Percentiles rank a stretch among this genome's conserved stretches.
Conservation (phyloP, 1,140 invertebrate species). For the Euschistus heros region DNA sequence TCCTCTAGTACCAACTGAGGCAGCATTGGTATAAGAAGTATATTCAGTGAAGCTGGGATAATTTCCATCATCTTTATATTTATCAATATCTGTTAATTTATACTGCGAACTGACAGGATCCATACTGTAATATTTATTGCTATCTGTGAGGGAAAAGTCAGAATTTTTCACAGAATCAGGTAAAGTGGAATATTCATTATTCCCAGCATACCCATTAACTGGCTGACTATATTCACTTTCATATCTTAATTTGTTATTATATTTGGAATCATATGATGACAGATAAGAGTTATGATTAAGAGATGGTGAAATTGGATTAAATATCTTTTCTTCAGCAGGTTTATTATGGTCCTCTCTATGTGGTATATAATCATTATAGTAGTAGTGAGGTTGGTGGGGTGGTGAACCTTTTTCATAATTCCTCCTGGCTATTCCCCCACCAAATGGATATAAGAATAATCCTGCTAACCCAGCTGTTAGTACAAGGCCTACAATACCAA, state of each 20-base stretch:
- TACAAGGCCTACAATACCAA: conserved; percentile 59
- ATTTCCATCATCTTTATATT: not conserved
- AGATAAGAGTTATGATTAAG: conserved; percentile 29
- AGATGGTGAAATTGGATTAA: conserved; percentile 58
- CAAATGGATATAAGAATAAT: conserved; percentile 60
- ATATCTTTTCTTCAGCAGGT: conserved; percentile 59
- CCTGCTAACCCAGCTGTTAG: conserved; percentile 58
- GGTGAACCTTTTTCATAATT: conserved; percentile 31
- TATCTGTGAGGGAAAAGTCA: conserved; percentile 18
- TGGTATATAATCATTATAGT: conserved; percentile 29
- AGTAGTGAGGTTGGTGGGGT: conserved; percentile 26
- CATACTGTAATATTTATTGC: conserved; percentile 25
- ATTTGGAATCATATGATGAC: conserved; percentile 47
- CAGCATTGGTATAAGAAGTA: conserved; percentile 27
- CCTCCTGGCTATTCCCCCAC: conserved; percentile 44
- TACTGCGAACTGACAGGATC: conserved; percentile 23
- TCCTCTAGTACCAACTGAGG: conserved; percentile 27
- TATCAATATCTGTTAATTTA: conserved; percentile 10
- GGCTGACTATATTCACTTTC: conserved; percentile 23
- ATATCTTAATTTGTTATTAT: conserved; percentile 32
- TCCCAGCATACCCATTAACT: conserved; percentile 26
- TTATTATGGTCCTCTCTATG: conserved; percentile 26
- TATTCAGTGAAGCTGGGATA: conserved; percentile 26
- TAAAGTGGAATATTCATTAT: conserved; percentile 25
- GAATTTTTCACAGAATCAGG: conserved; percentile 25